Evolutionary conservation across 1,140 invertebrate genomes (phyloP).

Genomic region (Dolichoris vasculosae): DNA sequence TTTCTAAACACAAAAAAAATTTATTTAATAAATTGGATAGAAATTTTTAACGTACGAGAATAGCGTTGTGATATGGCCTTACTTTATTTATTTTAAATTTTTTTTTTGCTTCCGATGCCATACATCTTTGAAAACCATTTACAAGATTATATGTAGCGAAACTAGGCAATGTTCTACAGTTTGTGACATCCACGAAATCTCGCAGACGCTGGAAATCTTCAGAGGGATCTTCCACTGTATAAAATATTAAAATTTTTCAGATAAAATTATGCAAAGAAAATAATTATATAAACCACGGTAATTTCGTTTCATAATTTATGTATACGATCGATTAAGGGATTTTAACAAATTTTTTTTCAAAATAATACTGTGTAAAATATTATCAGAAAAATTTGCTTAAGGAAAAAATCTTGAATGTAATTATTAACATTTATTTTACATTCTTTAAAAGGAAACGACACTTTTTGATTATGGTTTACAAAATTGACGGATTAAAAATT

Average conservation of each 20-base stretch:
- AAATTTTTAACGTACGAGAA: background rate
- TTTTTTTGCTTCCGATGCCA: constrained; percentile 84
- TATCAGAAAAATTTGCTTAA: too few species aligned
- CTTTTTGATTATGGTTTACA: too few species aligned
- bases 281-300: constrained; percentile 31
- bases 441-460: too few species aligned
- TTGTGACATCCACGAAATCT: constrained; percentile 90
- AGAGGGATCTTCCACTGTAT: constrained; percentile 91
- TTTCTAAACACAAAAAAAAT: constrained; percentile 73
- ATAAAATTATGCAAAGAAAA: background rate
- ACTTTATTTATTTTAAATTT: constrained; percentile 86
- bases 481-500: too few species aligned
- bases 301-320: constrained; percentile 9
- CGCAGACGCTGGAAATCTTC: constrained; percentile 89
- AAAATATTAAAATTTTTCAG: background rate
- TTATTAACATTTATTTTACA: too few species aligned
- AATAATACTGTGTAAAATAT: too few species aligned
- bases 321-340: too few species aligned
- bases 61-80: constrained; percentile 58
- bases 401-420: too few species aligned
- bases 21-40: constrained; percentile 19
- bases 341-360: too few species aligned
- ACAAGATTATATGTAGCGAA: constrained; percentile 81
- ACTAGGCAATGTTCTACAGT: constrained; percentile 81
- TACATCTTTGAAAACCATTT: constrained; percentile 84